Base-by-base conservation (phyloP, 2,113 vertebrate genomes). In the Hystrix brachyura region DNA sequence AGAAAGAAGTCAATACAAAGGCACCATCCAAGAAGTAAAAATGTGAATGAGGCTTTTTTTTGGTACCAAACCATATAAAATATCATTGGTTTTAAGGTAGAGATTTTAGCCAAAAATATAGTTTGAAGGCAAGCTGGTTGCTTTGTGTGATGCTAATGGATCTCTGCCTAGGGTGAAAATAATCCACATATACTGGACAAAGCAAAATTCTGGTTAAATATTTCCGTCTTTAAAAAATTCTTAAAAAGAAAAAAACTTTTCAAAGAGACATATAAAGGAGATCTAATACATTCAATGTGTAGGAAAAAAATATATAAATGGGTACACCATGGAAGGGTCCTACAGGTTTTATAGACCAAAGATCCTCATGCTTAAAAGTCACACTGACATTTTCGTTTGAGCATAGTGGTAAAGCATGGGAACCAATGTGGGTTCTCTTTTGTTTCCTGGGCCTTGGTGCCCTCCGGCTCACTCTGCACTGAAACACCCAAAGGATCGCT, bases 191-290 rank as follows among this genome's bases (percentile, higher is more conserved):
- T 83, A 78, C 25, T 3, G 7, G 79, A 90, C 86, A 81, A 94
- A 96, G 59, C 87, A 97, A 92, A 96, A 90, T 53, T 96, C 84
- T 85, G 84, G 10, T 96, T 96, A 64, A 84, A 51, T 92, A 90
- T 60, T 96, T 95, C 78, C 94, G 34, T n/a, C 43, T 23, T 78
- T n/a, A 57, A 90, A 88, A 94, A 38, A 78, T 27, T 79, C 57
- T 89, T 34, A 67, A 72, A 55, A 17, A 18, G 15, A 82, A 92
- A 59, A 48, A 51, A 34, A 9, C 34, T 86, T 90, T 96, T 96
- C 59, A 85, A 90, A 19, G 67, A 72, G 8, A 57, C 60, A 76
- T 60, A 27, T 51, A 90, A 87, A 87, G n/a, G 62, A 27, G 29
- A 59, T 38, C 46, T 62, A 62, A 91, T 59, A 79, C 29, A 21